phyloP scores from a whole-genome alignment of 2,113 vertebrate species.

The Leptobrachium ailaonicum region DNA sequence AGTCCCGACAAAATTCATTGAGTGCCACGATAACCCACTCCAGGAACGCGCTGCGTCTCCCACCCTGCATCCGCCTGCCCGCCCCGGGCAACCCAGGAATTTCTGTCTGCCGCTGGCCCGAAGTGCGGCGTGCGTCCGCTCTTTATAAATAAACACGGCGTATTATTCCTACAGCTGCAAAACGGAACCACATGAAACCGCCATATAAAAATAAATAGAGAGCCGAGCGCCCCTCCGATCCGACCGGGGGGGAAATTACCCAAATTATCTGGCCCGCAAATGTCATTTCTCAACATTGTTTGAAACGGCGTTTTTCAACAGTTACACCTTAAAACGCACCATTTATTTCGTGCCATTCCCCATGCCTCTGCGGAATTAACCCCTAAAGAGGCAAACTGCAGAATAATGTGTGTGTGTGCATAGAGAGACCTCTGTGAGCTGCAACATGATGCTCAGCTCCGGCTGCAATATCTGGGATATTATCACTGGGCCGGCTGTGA shows the following conservation, averaged over 20 bases:
- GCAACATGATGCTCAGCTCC: no score
- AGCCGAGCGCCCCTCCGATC: neutral
- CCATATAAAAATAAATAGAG: conserved; percentile 39
- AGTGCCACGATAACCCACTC: no score
- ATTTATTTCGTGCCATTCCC: neutral
- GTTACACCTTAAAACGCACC: neutral
- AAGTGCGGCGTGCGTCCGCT: neutral
- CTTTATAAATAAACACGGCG: conserved; percentile 39
- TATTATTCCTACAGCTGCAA: conserved; percentile 31
- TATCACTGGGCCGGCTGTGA: no score
- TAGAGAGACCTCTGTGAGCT: no score
- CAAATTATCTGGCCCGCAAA: conserved; percentile 40
- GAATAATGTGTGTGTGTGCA: neutral
- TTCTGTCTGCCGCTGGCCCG: conserved; percentile 4
- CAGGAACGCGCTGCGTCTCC: no score
- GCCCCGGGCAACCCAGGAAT: neutral
- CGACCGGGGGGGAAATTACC: conserved; percentile 39
- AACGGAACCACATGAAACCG: conserved; percentile 42
- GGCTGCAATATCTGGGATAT: no score
- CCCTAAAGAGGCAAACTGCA: neutral
- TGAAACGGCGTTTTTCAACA: conserved; percentile 32
- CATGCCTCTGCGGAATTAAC: neutral
- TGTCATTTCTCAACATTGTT: conserved; percentile 44
- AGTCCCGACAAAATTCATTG: no score
- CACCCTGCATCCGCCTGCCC: no score